These are phyloP conservation scores for Furcifer pardalis DNA, from an alignment of 2,797 vertebrate species.

Conservation along the genomic window DNA sequence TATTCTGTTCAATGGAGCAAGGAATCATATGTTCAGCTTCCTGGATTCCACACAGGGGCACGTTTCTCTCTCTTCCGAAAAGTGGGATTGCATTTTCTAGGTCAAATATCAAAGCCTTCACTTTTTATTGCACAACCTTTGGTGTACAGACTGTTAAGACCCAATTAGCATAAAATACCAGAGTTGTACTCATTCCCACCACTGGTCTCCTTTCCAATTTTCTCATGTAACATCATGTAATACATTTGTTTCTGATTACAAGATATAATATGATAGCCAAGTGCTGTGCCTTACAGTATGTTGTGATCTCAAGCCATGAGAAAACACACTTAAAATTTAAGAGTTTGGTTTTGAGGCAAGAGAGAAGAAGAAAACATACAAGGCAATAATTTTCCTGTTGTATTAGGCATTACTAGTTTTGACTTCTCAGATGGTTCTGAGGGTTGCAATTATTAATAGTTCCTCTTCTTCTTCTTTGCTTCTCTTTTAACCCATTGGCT, in stretches of 20 bases:
- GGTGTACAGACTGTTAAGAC: conserved; percentile 57
- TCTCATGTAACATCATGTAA: conserved; percentile 75
- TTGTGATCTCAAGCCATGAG: conserved; percentile 76
- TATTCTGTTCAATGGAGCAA: neutral
- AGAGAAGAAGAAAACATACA: conserved; percentile 63
- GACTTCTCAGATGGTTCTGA: no score
- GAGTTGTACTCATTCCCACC: conserved; percentile 69
- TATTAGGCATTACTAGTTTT: no score
- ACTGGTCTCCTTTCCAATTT: conserved; percentile 64
- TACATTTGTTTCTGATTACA: conserved; percentile 82
- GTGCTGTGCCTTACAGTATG: conserved; percentile 66
- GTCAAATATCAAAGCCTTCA: conserved; percentile 52
- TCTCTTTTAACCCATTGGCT: no score
- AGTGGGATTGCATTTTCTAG: conserved; percentile 48
- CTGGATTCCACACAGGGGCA: neutral
- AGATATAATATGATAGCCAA: conserved; percentile 66
- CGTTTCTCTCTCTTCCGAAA: conserved; percentile 47
- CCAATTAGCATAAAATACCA: conserved; percentile 59
- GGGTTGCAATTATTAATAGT: no score
- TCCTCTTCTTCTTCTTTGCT: no score
- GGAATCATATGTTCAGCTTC: neutral
- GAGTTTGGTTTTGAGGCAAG: conserved; percentile 65
- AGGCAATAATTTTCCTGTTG: conserved; percentile 73
- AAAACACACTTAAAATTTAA: conserved; percentile 79
- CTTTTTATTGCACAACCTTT: conserved; percentile 60